phyloP scores from a whole-genome alignment of 2,113 vertebrate species.

The Prietella phreatophila region DNA sequence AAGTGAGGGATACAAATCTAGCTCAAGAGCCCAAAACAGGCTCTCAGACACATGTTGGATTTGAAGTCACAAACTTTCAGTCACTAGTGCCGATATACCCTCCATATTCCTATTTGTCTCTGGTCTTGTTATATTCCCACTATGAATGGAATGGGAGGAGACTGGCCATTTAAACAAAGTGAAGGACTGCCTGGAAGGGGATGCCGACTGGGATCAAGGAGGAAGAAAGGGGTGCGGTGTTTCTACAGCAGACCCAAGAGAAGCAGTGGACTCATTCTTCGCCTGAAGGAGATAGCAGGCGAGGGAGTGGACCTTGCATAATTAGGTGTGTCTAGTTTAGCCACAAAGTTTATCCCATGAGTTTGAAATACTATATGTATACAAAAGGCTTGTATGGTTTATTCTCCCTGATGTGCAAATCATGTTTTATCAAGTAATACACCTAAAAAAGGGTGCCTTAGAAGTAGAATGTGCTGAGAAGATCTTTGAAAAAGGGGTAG shows the following conservation, averaged over 20 bases:
- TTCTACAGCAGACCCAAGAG: conserved; percentile 29
- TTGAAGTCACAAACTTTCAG: neutral
- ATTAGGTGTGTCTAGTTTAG: conserved; percentile 9
- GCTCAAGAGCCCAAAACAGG: neutral
- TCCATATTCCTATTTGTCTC: neutral
- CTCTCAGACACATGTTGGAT: neutral
- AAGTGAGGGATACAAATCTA: neutral
- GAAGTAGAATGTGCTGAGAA: neutral
- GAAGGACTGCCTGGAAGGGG: conserved; percentile 6
- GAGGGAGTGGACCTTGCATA: conserved; percentile 2
- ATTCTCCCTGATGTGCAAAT: neutral
- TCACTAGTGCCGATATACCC: neutral
- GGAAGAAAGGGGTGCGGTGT: conserved; percentile 31
- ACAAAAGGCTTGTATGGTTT: neutral
- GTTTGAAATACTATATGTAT: neutral
- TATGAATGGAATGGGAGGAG: conserved; percentile 12
- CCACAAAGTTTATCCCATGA: neutral
- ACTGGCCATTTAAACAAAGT: conserved; percentile 29
- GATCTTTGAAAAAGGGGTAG: neutral
- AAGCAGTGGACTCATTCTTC: neutral
- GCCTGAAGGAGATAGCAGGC: conserved; percentile 9
- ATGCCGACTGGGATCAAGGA: conserved; percentile 29
- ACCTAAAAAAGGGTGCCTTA: neutral
- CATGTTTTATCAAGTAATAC: neutral
- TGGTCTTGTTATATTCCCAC: neutral